Evolutionary conservation across 2,797 vertebrate species (phyloP), one percentile per base, ranked within the genome.

Genomic region (Naso thynnoides): DNA sequence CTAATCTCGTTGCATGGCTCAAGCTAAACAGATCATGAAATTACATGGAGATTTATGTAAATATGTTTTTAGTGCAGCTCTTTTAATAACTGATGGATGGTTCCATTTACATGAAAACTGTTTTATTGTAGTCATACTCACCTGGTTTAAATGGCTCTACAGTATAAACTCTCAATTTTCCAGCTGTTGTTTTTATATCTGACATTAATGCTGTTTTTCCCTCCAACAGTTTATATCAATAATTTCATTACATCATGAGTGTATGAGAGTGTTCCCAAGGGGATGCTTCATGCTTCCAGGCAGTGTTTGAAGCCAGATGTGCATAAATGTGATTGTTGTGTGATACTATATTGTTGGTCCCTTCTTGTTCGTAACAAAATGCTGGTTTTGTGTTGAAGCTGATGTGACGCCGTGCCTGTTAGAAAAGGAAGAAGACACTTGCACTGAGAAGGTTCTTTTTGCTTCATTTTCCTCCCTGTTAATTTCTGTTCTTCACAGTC

Each of bases 361-460:
- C 56, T 57, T 78, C 83, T 71, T 90, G 82, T 45, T 91, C 67
- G 68, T 93, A 89, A 91, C 83, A 50, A 44, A 78, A 75, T 90
- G 54, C 80, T 91, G 87, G 63, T 91, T 92, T 78, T 94, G 72
- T 91, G 88, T 93, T 92, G 65, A 93, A 92, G 91, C 90, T 93
- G 91, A 93, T 89, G 91, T 88, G 79, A 88, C 81, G 82, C 74
- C 76, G 70, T 85, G 85, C 86, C 88, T 76, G 68, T 91, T 88
- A 87, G 76, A 92, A 93, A 92, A 90, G 88, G 86, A 94, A 85
- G 92, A 92, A 54, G 88, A 92, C 89, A 89, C 73, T 94, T 93
- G 86, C 93, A 92, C 90, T 91, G 83, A 94, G 72, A 92, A 92
- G 91, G 89, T 93, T 89, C 66, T 64, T 79, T 47, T 88, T 70